Conservation (phyloP, 2,797 vertebrate genomes). For the Malurus splendens region DNA sequence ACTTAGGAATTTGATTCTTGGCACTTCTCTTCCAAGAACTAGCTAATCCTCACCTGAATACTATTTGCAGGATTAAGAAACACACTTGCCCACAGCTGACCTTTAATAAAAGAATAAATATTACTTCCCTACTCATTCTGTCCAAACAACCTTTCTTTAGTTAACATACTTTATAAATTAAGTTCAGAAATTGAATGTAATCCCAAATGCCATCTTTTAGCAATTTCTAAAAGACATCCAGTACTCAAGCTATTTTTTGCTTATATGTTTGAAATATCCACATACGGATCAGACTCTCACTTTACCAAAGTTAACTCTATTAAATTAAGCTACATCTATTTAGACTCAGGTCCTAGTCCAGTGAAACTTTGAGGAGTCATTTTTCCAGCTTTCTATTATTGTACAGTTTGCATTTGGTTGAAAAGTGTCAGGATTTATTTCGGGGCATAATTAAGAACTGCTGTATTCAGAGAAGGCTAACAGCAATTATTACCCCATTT, state of each 20-base stretch:
- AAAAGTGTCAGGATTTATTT: not conserved
- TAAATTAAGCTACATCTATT: not conserved
- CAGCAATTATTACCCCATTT: not conserved
- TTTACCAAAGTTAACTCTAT: not conserved
- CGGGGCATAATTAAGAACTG: not conserved
- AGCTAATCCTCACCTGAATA: not conserved
- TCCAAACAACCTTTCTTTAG: not conserved
- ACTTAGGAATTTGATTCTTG: not conserved
- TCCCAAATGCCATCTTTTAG: not conserved
- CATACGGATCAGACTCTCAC: not conserved
- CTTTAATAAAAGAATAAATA: not conserved
- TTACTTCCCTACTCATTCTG: not conserved
- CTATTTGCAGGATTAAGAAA: not conserved
- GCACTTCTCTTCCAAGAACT: not conserved
- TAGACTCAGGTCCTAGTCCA: not conserved
- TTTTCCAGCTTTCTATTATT: not conserved
- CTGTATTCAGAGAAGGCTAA: not conserved
- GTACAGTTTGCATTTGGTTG: not conserved
- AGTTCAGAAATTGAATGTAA: not conserved
- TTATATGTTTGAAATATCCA: not conserved
- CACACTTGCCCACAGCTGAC: not conserved
- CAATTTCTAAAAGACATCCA: not conserved
- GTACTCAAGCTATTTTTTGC: not conserved
- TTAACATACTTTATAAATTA: not conserved
- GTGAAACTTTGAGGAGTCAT: not conserved